Percentiles rank a stretch among this genome's conserved stretches.
Evolutionary conservation across 2,888 invertebrate species (phyloP).

Genomic region (Standfussiana lucernea): DNA sequence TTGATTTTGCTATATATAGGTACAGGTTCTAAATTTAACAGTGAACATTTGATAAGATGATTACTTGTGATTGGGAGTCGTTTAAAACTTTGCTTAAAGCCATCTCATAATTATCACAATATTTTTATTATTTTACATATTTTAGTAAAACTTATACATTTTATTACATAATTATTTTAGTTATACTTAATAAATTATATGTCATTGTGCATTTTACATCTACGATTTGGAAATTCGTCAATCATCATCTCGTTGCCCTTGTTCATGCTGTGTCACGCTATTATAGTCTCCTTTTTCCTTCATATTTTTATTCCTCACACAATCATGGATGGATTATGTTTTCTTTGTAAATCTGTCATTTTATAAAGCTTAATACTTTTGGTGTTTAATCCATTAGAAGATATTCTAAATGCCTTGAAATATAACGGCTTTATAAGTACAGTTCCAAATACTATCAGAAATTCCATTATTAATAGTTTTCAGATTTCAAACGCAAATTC

Average conservation of each 20-base stretch:
- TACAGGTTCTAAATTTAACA: background rate
- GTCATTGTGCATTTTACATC: background rate
- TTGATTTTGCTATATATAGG: background rate
- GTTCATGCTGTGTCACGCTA: background rate
- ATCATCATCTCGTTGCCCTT: background rate
- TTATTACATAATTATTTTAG: background rate
- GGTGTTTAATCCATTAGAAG: background rate
- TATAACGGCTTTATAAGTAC: conserved; percentile 10
- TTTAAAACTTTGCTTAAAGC: background rate
- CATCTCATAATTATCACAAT: background rate
- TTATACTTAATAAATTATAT: background rate
- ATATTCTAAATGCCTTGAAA: background rate
- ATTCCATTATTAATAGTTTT: conserved; percentile 38
- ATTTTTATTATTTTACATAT: background rate
- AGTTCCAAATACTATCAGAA: conserved; percentile 8
- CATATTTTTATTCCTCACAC: background rate
- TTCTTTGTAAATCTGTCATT: background rate
- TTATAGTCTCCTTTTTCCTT: background rate
- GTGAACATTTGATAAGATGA: background rate
- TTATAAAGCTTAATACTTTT: no score
- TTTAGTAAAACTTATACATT: background rate
- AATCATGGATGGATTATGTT: background rate
- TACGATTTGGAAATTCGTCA: background rate
- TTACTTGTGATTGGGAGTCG: background rate
- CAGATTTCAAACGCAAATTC: conserved; percentile 28